phyloP scores from a whole-genome alignment of 1,140 invertebrate species.

The Thrips palmi region DNA sequence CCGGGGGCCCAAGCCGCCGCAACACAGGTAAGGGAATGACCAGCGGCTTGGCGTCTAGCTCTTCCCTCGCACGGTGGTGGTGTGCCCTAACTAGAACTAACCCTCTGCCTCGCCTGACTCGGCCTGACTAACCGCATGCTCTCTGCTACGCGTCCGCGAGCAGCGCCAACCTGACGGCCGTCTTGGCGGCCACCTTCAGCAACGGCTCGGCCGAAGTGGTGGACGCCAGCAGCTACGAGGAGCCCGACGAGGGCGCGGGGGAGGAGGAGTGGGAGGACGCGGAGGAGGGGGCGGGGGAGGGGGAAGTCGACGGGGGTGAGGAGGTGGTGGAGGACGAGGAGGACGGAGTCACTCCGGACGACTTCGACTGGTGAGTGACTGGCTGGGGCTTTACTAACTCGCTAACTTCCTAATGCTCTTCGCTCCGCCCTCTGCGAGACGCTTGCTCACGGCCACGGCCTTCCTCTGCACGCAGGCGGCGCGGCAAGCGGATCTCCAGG shows the following conservation, averaged over 20 bases:
- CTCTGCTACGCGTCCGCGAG: too few species aligned
- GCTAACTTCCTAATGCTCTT: conserved; percentile 9
- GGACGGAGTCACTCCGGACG: conserved; percentile 18
- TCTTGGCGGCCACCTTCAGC: conserved; percentile 1
- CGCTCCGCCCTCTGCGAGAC: neutral
- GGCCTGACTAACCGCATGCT: conserved; percentile 10
- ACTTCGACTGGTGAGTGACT: conserved; percentile 17
- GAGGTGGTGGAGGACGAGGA: conserved; percentile 18
- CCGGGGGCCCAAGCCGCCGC: too few species aligned
- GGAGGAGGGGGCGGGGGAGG: conserved; percentile 12
- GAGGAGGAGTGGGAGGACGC: conserved; percentile 10
- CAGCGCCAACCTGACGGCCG: too few species aligned
- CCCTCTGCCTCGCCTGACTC: conserved; percentile 13
- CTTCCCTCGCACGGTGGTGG: too few species aligned
- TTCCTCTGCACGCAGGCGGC: conserved; percentile 25
- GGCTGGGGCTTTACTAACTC: conserved; percentile 13
- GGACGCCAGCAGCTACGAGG: conserved; percentile 8
- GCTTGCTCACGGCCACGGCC: neutral
- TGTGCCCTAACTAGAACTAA: conserved; percentile 10
- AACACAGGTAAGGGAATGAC: too few species aligned
- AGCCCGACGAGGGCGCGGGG: conserved; percentile 11
- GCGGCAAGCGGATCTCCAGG: conserved; percentile 43
- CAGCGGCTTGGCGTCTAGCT: too few species aligned
- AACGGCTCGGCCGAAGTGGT: conserved; percentile 1
- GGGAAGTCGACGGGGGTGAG: conserved; percentile 17